Percentiles rank a stretch among this genome's conserved stretches.
phyloP scores from a whole-genome alignment of 2,113 vertebrate species.

The Neolamprologus hecqui region DNA sequence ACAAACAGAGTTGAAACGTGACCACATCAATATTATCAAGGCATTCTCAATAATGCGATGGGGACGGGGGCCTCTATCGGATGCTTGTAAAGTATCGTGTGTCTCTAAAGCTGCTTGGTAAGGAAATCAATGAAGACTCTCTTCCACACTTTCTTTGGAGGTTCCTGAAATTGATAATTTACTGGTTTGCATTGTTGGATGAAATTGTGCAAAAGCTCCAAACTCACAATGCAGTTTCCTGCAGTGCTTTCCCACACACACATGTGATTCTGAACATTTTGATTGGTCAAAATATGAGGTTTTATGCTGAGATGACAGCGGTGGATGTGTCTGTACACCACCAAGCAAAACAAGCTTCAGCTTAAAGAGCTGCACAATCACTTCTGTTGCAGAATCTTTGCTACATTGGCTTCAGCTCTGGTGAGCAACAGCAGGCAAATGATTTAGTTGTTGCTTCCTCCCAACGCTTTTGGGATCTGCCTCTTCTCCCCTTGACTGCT shows the following conservation, averaged over 20 bases:
- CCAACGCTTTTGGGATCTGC: background rate
- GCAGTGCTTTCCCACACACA: background rate
- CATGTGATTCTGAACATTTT: background rate
- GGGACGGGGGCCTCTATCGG: background rate
- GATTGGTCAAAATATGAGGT: background rate
- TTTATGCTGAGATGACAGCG: background rate
- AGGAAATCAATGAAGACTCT: background rate
- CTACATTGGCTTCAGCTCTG: fast-evolving
- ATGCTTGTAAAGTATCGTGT: background rate
- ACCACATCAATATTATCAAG: background rate
- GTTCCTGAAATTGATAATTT: background rate
- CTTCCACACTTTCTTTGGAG: background rate
- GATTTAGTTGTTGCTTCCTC: background rate
- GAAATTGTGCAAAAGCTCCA: background rate
- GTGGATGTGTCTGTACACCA: background rate
- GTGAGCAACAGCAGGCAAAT: background rate
- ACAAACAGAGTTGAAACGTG: background rate
- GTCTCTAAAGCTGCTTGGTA: background rate
- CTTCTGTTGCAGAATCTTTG: background rate
- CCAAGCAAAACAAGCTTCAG: background rate
- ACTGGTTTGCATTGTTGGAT: background rate
- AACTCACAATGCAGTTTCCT: background rate
- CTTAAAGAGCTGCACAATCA: background rate
- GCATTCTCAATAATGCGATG: background rate
- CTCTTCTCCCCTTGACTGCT: background rate